Evolutionary conservation across 2,888 invertebrate genomes (phyloP), one percentile per base, ranked within the genome.

Genomic region (Leptodirus hochenwartii): DNA sequence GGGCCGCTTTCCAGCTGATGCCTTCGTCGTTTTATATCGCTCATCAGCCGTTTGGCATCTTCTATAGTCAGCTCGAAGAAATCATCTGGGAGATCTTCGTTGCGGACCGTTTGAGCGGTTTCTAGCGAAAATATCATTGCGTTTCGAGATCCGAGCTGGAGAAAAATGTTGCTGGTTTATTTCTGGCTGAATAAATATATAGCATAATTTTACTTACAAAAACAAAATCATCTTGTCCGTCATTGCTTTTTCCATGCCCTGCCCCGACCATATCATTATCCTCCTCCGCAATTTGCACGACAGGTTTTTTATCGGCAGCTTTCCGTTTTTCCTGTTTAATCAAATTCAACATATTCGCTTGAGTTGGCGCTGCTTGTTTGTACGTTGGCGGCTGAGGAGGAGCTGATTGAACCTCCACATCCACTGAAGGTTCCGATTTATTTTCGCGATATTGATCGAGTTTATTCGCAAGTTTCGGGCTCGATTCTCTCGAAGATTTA

Each of bases 51-150:
- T 44, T 70, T 72, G 1, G 85, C 72, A 60, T 93, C 93, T 33
- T 74, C 69, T 24, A 82, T 64, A 2, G 82, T 82, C 23, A 90
- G 54, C 37, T 88, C 81, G 51, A 80, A 93, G 53, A 91, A 93
- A 28, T 80, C 79, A 53, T 91, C 88, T 1, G 80, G 76, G 20
- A 78, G 54, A 32, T 85, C 80, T 29, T 77, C 74, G 38, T 72
- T 65, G 16, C 65, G 64, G 33, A 67, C 60, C 20, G 69, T 64
- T 45, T 68, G 66, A 15, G 66, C 59, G n/a, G 59, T 56, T 46
- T 64, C 63, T 28, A 66, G 47, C 35, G 69, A 70, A 49, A 78
- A 87, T 13, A 74, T 57, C 39, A 85, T 59, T 2, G 84, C 82
- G 50, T 76, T 75, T 37, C 79, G 66, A 33, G 67, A 64, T 25